These are phyloP conservation scores for Sebastes schlegelii DNA, from an alignment of 2,113 vertebrate genomes.

Conservation along the genomic window DNA sequence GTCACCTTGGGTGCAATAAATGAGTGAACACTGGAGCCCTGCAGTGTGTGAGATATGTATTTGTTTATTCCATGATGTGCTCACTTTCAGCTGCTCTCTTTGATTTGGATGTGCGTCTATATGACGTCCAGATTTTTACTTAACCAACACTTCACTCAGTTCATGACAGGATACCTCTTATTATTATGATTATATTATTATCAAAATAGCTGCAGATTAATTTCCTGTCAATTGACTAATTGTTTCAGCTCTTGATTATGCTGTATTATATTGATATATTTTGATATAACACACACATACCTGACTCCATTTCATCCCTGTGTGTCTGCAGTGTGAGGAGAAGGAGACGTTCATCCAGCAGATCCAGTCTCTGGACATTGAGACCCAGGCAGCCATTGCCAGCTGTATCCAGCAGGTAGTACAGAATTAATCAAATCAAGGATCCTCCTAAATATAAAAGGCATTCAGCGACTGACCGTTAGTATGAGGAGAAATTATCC, in stretches of 20 bases:
- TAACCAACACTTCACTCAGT: not conserved
- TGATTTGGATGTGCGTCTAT: no score
- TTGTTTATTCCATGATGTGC: no score
- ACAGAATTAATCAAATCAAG: conserved; percentile 37
- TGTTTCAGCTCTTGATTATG: not conserved
- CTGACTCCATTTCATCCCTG: conserved; percentile 14
- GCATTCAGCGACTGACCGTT: not conserved
- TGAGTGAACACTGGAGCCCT: no score
- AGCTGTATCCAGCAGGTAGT: conserved; percentile 89
- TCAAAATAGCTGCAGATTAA: not conserved
- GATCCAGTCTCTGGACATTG: conserved; percentile 88
- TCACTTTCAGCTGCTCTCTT: no score
- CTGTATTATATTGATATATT: no score
- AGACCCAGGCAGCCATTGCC: conserved; percentile 88
- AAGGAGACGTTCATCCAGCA: conserved; percentile 90
- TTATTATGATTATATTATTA: not conserved
- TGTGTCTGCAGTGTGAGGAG: conserved; percentile 86
- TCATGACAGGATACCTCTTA: not conserved
- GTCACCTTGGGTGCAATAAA: no score
- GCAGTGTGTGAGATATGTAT: no score
- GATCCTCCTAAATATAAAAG: not conserved
- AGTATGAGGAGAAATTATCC: conserved; percentile 16
- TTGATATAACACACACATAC: not conserved
- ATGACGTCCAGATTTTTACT: not conserved
- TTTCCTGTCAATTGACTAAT: not conserved